A percentile compares a stretch with the other conserved stretches of the same genome.
Evolutionary conservation across 2,797 vertebrate genomes (phyloP).

Genomic region (Falco rusticolus): DNA sequence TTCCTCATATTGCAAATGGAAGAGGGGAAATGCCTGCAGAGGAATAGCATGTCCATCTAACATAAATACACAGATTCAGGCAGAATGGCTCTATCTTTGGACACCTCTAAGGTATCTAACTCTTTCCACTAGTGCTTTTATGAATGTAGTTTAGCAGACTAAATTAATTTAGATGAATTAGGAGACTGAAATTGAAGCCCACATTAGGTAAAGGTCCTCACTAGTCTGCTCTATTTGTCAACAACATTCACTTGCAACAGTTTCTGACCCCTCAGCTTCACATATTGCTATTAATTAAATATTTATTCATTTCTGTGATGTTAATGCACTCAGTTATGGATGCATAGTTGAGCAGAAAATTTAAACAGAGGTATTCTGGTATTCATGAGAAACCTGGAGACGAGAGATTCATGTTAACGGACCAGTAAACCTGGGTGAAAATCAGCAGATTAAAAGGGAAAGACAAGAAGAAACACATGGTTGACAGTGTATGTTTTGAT

Average conservation of each 20-base stretch:
- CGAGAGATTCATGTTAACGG: fast-evolving
- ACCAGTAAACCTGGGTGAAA: neutral
- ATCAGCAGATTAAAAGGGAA: neutral
- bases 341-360: slow-evolving; percentile 33
- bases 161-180: neutral
- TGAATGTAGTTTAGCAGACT: neutral
- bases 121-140: neutral
- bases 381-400: slow-evolving; percentile 35
- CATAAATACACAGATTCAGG: neutral
- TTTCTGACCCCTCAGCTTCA: neutral
- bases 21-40: neutral
- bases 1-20: neutral
- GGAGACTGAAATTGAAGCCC: neutral
- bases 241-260: neutral
- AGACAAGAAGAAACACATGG: neutral
- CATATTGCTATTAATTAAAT: slow-evolving; percentile 7
- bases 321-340: slow-evolving; percentile 1
- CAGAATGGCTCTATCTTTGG: neutral
- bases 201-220: neutral
- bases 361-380: neutral
- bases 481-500: neutral
- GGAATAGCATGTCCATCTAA: neutral
- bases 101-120: neutral
- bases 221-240: neutral
- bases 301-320: slow-evolving; percentile 17